Conservation (phyloP, 1,140 invertebrate species). For the Plutomurus gul region DNA sequence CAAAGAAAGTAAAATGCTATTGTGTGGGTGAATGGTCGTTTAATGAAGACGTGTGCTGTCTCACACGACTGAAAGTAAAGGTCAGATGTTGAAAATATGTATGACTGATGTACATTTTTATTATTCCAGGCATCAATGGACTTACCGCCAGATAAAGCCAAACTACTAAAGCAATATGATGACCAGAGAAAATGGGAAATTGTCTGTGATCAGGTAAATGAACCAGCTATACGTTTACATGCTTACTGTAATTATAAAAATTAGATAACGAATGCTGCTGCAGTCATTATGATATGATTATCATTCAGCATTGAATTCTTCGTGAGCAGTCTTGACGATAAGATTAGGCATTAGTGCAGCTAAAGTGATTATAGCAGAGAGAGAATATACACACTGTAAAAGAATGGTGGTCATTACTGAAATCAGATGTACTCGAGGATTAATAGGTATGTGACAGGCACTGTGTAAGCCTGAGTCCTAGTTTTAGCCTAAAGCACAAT, state of each 20-base stretch:
- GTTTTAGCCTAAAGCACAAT: too few relatives aligned
- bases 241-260: background rate
- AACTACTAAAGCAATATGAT: conserved; percentile 94
- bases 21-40: background rate
- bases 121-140: conserved; percentile 92
- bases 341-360: too few relatives aligned
- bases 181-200: conserved; percentile 99
- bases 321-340: background rate
- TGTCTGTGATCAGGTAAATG: conserved; percentile 94
- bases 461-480: too few relatives aligned
- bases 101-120: background rate
- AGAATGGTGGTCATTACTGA: too few relatives aligned
- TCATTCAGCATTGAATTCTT: background rate
- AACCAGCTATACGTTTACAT: background rate
- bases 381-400: too few relatives aligned
- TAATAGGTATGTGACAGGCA: too few relatives aligned
- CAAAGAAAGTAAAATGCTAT: background rate
- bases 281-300: background rate
- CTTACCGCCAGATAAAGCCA: conserved; percentile 97
- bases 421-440: too few relatives aligned
- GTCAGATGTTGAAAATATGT: background rate
- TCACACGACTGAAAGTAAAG: background rate
- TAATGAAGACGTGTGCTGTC: background rate
- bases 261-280: too few relatives aligned
- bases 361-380: too few relatives aligned